Percentiles rank a stretch among this genome's conserved stretches.
phyloP scores from a whole-genome alignment of 2,113 vertebrate species.

The Platanista minor region DNA sequence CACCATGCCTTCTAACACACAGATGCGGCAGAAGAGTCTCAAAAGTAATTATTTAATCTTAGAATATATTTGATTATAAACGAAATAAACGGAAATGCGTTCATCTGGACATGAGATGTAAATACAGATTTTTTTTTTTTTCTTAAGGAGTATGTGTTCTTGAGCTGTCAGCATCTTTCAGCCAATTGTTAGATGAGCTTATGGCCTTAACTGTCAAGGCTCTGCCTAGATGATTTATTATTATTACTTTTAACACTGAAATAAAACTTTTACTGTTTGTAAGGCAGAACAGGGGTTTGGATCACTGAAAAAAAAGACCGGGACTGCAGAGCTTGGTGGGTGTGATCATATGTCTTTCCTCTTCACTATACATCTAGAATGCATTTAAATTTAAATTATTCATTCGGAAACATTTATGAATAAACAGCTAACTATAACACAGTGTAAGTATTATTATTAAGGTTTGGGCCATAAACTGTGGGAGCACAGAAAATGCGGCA shows the following conservation, averaged over 20 bases:
- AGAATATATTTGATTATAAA: slow-evolving; percentile 7
- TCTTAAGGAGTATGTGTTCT: neutral
- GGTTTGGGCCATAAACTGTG: neutral
- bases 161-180: neutral
- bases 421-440: neutral
- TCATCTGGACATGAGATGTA: neutral
- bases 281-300: neutral
- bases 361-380: neutral
- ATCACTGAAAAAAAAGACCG: neutral
- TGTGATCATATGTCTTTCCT: neutral
- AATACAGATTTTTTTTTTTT: neutral
- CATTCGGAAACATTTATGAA: neutral
- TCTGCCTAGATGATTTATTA: slow-evolving; percentile 8
- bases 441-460: neutral
- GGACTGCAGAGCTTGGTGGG: neutral
- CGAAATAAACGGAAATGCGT: slow-evolving; percentile 2
- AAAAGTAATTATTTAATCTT: neutral
- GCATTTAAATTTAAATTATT: too few relatives aligned
- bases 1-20: neutral
- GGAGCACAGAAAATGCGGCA: neutral
- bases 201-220: neutral
- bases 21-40: neutral
- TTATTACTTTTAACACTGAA: slow-evolving; percentile 31
- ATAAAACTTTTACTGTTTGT: neutral
- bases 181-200: neutral